Evolutionary conservation across 1,140 invertebrate genomes (phyloP).

Genomic region (Drosophila pseudoobscura): DNA sequence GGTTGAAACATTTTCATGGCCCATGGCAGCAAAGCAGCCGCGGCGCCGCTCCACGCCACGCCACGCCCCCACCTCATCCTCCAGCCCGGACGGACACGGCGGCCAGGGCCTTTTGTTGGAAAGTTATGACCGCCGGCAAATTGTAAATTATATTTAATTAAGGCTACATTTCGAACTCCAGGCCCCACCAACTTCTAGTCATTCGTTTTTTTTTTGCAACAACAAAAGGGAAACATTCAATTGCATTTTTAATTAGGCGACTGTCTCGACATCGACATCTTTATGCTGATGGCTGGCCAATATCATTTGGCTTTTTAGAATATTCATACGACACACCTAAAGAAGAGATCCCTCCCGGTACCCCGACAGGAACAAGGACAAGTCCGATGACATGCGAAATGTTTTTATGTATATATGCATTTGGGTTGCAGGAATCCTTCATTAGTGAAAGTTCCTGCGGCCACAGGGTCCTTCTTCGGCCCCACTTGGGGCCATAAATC

Average conservation of each 20-base stretch:
- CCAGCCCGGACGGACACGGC: constrained; percentile 12
- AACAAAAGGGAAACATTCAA: constrained; percentile 59
- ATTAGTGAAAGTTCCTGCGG: too few species aligned
- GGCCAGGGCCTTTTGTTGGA: constrained; percentile 51
- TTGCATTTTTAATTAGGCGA: constrained; percentile 75
- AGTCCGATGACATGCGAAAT: constrained; percentile 35
- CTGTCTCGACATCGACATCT: constrained; percentile 34
- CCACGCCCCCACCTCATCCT: constrained; percentile 1
- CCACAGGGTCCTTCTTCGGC: too few species aligned
- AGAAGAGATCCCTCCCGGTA: neutral
- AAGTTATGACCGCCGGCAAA: constrained; percentile 76
- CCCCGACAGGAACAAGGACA: neutral
- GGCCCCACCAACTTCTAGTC: constrained; percentile 32
- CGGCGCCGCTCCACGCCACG: too few species aligned
- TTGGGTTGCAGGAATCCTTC: neutral
- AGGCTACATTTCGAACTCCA: constrained; percentile 67
- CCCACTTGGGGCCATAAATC: too few species aligned
- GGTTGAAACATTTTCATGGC: constrained; percentile 74
- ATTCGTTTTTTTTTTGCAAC: constrained; percentile 8
- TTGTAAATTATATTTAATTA: constrained; percentile 82
- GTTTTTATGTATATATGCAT: constrained; percentile 24
- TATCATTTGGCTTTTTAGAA: constrained; percentile 61
- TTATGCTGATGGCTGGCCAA: constrained; percentile 41
- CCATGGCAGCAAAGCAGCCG: constrained; percentile 41
- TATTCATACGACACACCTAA: constrained; percentile 54